Evolutionary conservation across 2,797 vertebrate species (phyloP).

Genomic region (Enteromius treurensis): DNA sequence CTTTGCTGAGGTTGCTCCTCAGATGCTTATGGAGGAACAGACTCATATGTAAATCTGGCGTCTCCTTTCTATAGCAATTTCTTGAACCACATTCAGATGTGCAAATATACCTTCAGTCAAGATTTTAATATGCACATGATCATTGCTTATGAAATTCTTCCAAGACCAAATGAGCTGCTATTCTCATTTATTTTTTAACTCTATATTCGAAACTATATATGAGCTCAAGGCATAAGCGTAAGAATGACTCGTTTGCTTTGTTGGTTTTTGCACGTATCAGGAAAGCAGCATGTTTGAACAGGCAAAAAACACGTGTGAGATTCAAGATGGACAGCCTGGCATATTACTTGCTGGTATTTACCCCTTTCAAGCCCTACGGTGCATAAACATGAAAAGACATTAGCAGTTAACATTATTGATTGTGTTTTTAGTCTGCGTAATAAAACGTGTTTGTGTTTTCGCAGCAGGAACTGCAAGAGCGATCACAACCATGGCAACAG

Average conservation of each 20-base stretch:
- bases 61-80: neutral
- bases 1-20: neutral
- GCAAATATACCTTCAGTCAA: neutral
- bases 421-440: neutral
- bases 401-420: slow-evolving; percentile 29
- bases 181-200: neutral
- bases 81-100: neutral
- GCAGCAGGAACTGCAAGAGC: neutral
- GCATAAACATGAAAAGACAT: neutral
- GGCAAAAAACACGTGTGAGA: neutral
- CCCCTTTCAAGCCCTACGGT: neutral
- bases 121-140: neutral
- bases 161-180: neutral
- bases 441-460: slow-evolving; percentile 15
- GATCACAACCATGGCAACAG: slow-evolving; percentile 31
- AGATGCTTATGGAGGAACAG: neutral
- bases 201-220: neutral
- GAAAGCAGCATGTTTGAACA: neutral
- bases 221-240: neutral
- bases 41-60: neutral
- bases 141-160: neutral
- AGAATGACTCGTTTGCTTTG: slow-evolving; percentile 1
- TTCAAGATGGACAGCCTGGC: neutral
- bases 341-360: neutral
- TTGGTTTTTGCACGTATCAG: neutral